phyloP scores from a whole-genome alignment of 53 echinoderm and acorn worm species.

The Astropecten irregularis region DNA sequence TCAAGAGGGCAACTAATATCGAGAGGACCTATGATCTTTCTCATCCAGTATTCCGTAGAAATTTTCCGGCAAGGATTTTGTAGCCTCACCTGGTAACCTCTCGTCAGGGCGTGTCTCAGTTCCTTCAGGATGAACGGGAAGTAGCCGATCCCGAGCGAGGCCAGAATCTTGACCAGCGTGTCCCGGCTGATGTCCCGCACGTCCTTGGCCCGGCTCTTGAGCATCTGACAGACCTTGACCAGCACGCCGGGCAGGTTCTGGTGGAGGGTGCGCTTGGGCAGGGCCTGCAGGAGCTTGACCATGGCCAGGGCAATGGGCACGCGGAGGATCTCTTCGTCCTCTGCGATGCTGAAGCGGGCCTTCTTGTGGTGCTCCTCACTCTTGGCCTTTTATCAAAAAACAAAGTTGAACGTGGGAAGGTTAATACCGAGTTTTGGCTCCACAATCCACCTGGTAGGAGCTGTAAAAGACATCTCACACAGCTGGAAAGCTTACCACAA shows the following conservation, averaged over 20 bases:
- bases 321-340: slow-evolving; percentile 82
- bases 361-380: slow-evolving; percentile 90
- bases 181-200: slow-evolving; percentile 76
- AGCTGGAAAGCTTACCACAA: too few species aligned
- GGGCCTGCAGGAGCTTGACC: slow-evolving; percentile 84
- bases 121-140: slow-evolving; percentile 83
- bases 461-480: too few species aligned
- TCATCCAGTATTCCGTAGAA: too few species aligned
- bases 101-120: slow-evolving; percentile 69
- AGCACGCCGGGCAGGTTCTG: slow-evolving; percentile 81
- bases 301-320: slow-evolving; percentile 91
- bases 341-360: slow-evolving; percentile 58
- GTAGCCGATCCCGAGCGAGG: slow-evolving; percentile 70
- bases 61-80: too few species aligned
- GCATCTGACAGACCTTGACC: slow-evolving; percentile 92
- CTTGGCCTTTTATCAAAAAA: slow-evolving; percentile 45
- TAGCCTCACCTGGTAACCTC: slow-evolving; percentile 92
- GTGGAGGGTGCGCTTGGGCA: slow-evolving; percentile 72
- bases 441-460: too few species aligned
- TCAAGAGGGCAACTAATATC: too few species aligned
- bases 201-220: slow-evolving; percentile 83
- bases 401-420: too few species aligned
- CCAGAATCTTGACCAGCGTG: slow-evolving; percentile 87
- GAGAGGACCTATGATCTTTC: too few species aligned
- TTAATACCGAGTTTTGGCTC: too few species aligned